phyloP scores from a whole-genome alignment of 2,113 vertebrate species.

The Theristicus caerulescens region DNA sequence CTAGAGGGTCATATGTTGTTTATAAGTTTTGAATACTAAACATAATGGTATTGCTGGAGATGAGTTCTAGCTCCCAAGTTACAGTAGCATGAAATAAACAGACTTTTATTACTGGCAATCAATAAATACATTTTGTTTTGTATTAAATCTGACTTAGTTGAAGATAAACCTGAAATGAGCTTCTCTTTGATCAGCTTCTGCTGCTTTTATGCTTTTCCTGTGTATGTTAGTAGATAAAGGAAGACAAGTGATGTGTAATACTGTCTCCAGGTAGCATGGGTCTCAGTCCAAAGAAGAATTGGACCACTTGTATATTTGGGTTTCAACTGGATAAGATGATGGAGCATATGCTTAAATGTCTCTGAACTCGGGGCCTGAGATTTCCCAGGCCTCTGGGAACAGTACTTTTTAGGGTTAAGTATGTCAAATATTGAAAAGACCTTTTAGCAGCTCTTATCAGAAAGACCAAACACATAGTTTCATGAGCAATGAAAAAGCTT shows the following conservation, averaged over 20 bases:
- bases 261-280: not conserved
- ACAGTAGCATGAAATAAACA: constrained; percentile 1
- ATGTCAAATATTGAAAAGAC: not conserved
- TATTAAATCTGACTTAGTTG: not conserved
- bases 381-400: not conserved
- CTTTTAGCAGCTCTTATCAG: not conserved
- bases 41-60: not conserved
- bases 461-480: not conserved
- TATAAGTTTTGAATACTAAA: constrained; percentile 34
- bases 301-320: not conserved
- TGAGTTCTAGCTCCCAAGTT: constrained; percentile 6
- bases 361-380: not conserved
- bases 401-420: not conserved
- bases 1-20: constrained; percentile 8
- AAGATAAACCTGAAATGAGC: not conserved
- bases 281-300: not conserved
- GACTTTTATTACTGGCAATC: constrained; percentile 33
- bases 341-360: not conserved
- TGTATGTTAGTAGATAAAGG: not conserved
- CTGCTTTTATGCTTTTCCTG: not conserved
- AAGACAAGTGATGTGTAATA: not conserved
- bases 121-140: not conserved
- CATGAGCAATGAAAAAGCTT: not conserved
- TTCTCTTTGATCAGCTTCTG: not conserved
- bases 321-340: rapidly evolving